Evolutionary conservation across 2,113 vertebrate species (phyloP).

Genomic region (Pachypanchax playfairii): DNA sequence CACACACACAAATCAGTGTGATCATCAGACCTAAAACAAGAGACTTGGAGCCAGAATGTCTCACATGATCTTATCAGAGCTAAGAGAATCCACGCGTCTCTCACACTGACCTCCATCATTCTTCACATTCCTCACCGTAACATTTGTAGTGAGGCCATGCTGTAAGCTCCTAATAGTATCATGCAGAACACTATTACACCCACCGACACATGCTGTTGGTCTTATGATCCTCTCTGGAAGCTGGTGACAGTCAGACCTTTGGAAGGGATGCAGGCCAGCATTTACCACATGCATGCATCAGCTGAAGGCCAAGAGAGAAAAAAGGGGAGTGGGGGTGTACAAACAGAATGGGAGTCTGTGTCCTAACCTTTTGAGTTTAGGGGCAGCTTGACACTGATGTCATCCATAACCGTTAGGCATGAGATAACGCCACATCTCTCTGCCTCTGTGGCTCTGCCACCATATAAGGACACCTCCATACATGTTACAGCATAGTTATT

Average conservation of each 20-base stretch:
- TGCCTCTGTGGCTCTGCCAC: conserved; percentile 47
- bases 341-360: conserved; percentile 28
- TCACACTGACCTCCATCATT: conserved; percentile 48
- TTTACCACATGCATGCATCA: conserved; percentile 1
- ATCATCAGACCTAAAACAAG: conserved; percentile 46
- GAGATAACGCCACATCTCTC: conserved; percentile 52
- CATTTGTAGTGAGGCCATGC: conserved; percentile 31
- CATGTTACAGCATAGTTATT: conserved; percentile 60
- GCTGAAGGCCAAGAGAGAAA: not conserved
- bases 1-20: conserved; percentile 25
- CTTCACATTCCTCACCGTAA: conserved; percentile 60
- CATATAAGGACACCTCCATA: conserved; percentile 69
- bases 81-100: conserved; percentile 59
- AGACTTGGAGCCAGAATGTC: conserved; percentile 32
- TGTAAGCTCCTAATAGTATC: conserved; percentile 17
- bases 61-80: conserved; percentile 64
- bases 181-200: conserved; percentile 3
- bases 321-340: not conserved
- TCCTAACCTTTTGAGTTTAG: conserved; percentile 44
- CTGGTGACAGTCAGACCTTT: conserved; percentile 55
- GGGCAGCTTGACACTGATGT: conserved; percentile 68
- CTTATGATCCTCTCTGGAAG: conserved; percentile 48
- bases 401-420: conserved; percentile 52
- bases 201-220: conserved; percentile 5
- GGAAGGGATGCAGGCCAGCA: conserved; percentile 23